Percentiles rank a stretch among this genome's conserved stretches.
Conservation (phyloP, 2,797 vertebrate genomes). For the Coluber constrictor region DNA sequence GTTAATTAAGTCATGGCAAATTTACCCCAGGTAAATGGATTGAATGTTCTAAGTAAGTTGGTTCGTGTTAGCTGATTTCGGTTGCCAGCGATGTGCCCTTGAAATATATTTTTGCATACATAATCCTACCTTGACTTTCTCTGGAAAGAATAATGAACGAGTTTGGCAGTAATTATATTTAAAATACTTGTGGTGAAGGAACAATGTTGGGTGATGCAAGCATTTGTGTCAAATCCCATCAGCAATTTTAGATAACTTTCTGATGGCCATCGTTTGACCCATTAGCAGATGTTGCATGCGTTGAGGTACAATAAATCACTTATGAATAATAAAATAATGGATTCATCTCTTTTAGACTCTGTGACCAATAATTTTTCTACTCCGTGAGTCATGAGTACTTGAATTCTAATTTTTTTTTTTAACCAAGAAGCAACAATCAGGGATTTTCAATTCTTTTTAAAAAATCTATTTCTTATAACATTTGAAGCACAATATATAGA, state of each 20-base stretch:
- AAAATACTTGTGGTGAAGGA: conserved; percentile 20
- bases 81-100: background rate
- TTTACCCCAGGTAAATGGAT: background rate
- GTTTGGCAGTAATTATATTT: conserved; percentile 44
- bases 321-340: conserved; percentile 37
- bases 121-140: conserved; percentile 33
- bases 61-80: background rate
- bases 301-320: conserved; percentile 50
- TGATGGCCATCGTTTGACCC: conserved; percentile 51
- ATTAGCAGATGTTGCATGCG: conserved; percentile 36
- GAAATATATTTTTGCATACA: background rate
- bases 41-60: background rate
- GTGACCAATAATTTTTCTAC: conserved; percentile 23
- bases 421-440: background rate
- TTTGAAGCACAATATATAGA: background rate
- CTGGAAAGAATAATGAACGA: conserved; percentile 29
- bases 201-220: conserved; percentile 35
- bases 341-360: conserved; percentile 41
- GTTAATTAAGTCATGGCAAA: background rate
- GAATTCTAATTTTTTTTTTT: background rate
- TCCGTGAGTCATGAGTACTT: background rate
- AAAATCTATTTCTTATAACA: background rate
- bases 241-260: conserved; percentile 44
- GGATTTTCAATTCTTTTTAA: background rate
- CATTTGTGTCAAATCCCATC: background rate